Evolutionary conservation across 2,797 vertebrate genomes (phyloP), one percentile per base, ranked within the genome.

Genomic region (Spinus pinus): DNA sequence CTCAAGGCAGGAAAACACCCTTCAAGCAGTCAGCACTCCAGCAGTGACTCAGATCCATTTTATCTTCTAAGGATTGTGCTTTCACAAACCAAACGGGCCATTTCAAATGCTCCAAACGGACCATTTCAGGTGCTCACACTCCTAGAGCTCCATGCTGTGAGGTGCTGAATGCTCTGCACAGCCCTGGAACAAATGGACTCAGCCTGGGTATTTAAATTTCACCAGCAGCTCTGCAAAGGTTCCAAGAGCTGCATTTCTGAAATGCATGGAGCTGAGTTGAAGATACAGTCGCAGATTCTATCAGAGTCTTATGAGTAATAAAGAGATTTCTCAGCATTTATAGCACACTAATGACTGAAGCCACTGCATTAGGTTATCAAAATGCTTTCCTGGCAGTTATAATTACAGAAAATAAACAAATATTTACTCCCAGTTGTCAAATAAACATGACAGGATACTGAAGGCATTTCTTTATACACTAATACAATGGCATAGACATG

Each of bases 361-460:
- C n/a, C 28, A 70, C 16, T 1, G 2, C 27, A 31, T 44, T 22
- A 72, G 30, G 37, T 46, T n/a, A 57, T 35, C 12, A 92, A 3
- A 69, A 81, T 39, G 24, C 50, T 73, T 89, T 94, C 58, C 60
- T 74, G 54, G 31, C 44, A 72, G 37, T 49, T 78, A 24, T 22
- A 66, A 92, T 75, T 75, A 87, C 50, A 88, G 47, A 88, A 94
- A 86, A 81, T 30, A 82, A 89, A 66, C 31, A 85, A 81, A 80
- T n/a, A 78, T 54, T 81, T 24, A 54, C 50, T 66, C 37, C 22
- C 44, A 84, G 39, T 22, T 81, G 65, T 71, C 73, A 93, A 82
- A 85, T 57, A 90, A 85, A 71, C 18, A 65, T 37, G 44, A n/a
- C 12, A 85, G 61, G 20, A 19, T 62, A 78, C 50, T 17, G 18